These are phyloP conservation scores for Bombus fervidus DNA, from an alignment of 1,140 invertebrate species.

Conservation along the genomic window DNA sequence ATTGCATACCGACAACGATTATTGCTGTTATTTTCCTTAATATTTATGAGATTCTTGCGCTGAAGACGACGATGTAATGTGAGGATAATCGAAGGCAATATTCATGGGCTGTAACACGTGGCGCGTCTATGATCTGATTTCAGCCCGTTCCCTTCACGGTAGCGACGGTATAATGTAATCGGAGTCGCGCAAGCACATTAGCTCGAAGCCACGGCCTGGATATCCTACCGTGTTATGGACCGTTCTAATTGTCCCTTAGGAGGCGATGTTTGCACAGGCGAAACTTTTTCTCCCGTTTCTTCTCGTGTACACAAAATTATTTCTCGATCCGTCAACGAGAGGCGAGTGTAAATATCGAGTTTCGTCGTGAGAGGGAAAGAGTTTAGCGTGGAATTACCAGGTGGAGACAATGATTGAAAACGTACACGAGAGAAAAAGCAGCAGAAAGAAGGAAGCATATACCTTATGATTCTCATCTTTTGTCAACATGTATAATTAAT, in stretches of 20 bases:
- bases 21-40: background rate
- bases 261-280: constrained; percentile 44
- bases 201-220: constrained; percentile 36
- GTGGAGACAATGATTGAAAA: background rate
- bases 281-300: constrained; percentile 53
- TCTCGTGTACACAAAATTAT: constrained; percentile 65
- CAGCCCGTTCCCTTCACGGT: constrained; percentile 34
- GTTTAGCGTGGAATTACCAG: background rate
- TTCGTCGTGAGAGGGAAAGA: constrained; percentile 20
- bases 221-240: constrained; percentile 50
- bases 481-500: background rate
- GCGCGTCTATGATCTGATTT: constrained; percentile 48
- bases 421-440: background rate
- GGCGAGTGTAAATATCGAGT: constrained; percentile 45
- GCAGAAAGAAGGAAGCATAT: background rate
- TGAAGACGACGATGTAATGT: background rate
- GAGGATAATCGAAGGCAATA: constrained; percentile 39
- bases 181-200: constrained; percentile 60
- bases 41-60: background rate
- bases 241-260: constrained; percentile 63
- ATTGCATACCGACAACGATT: background rate
- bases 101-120: constrained; percentile 23
- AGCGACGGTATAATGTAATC: constrained; percentile 55
- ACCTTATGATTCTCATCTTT: background rate
- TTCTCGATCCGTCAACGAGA: constrained; percentile 56